These are phyloP conservation scores for Cinara cedri DNA, from an alignment of 2,888 invertebrate species.

Conservation along the genomic window DNA sequence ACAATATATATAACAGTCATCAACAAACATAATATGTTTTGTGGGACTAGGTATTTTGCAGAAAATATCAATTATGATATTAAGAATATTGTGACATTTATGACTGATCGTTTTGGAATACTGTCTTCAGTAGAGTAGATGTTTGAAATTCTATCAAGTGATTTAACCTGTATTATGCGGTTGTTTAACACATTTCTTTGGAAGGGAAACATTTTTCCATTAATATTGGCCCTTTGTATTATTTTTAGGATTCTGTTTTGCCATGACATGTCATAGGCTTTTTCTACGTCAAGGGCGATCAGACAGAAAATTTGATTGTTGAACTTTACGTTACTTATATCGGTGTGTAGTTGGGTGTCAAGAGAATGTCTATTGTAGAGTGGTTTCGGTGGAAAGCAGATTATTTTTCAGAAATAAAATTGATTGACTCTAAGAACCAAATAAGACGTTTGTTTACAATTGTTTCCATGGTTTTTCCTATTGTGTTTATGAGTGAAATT, in stretches of 20 bases:
- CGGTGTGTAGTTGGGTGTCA: no score
- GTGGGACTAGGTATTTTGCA: slow-evolving; percentile 1
- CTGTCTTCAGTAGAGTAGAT: neutral
- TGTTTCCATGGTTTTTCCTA: slow-evolving; percentile 21
- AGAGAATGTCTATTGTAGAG: no score
- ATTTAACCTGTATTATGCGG: slow-evolving; percentile 29
- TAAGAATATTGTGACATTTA: slow-evolving; percentile 16
- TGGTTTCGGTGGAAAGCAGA: no score
- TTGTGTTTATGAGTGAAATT: slow-evolving; percentile 9
- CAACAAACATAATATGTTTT: neutral
- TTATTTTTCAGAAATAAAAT: no score
- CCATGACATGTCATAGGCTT: slow-evolving; percentile 23
- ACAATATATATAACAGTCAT: slow-evolving; percentile 3
- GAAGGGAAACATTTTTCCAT: slow-evolving; percentile 2
- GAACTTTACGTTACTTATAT: no score
- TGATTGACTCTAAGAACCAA: neutral
- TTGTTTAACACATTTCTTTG: slow-evolving; percentile 19
- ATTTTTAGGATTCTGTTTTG: slow-evolving; percentile 18
- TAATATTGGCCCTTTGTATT: neutral
- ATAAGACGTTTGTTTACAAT: slow-evolving; percentile 7
- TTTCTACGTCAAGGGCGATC: slow-evolving; percentile 13
- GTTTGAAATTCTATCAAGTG: neutral
- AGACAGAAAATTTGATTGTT: no score
- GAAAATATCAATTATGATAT: slow-evolving; percentile 10
- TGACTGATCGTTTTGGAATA: slow-evolving; percentile 1